These are phyloP conservation scores for Orthosia cruda DNA, from an alignment of 2,888 invertebrate genomes.

Conservation along the genomic window DNA sequence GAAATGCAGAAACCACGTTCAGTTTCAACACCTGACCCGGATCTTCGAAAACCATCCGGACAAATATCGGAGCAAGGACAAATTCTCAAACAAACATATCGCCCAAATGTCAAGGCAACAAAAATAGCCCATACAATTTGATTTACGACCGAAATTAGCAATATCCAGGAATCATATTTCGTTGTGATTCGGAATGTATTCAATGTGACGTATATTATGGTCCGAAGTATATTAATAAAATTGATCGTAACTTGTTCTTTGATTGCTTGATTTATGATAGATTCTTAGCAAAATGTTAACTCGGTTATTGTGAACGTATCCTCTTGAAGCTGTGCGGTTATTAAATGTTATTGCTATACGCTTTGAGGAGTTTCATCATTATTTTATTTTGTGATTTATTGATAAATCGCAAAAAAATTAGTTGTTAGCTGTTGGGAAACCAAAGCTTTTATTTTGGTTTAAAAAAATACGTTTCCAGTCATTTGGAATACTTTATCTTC, in stretches of 20 bases:
- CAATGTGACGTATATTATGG: conserved; percentile 43
- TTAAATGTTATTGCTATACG: conserved; percentile 12
- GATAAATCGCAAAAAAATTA: not conserved
- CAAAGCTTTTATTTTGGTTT: not conserved
- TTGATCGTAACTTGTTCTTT: conserved; percentile 35
- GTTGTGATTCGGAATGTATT: conserved; percentile 38
- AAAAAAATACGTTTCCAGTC: not conserved
- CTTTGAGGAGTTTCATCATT: conserved; percentile 31
- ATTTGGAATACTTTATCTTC: not conserved
- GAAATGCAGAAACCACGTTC: conserved; percentile 36
- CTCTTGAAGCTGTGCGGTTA: conserved; percentile 10
- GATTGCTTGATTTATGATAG: conserved; percentile 43
- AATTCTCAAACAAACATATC: conserved; percentile 51
- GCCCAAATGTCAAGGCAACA: conserved; percentile 65
- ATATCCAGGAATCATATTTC: conserved; percentile 58
- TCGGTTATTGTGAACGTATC: conserved; percentile 7
- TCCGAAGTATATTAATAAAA: conserved; percentile 34
- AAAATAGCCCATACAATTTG: conserved; percentile 44
- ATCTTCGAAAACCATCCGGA: conserved; percentile 69
- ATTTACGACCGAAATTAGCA: conserved; percentile 49
- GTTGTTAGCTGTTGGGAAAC: not conserved
- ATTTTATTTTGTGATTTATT: conserved; percentile 18
- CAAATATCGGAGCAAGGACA: conserved; percentile 78
- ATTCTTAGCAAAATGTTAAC: conserved; percentile 29
- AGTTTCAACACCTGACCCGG: conserved; percentile 69